These are phyloP conservation scores for Diarsia mendica DNA, from an alignment of 2,888 invertebrate species.

Conservation along the genomic window DNA sequence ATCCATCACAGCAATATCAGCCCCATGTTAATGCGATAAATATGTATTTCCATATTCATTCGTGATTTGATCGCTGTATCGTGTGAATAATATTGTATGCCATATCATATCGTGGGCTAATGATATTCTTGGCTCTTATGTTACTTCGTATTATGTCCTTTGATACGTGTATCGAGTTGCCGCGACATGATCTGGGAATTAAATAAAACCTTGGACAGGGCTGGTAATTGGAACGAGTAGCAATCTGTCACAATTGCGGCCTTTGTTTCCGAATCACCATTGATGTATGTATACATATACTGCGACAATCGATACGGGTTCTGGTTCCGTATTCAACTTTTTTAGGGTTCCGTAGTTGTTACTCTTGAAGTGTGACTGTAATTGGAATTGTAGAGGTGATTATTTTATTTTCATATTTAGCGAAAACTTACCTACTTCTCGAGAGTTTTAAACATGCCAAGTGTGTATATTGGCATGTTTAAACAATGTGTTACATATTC, in stretches of 20 bases:
- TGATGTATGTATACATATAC: conserved; percentile 31
- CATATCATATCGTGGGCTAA: conserved; percentile 28
- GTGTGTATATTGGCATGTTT: background rate
- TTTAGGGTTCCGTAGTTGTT: conserved; percentile 5
- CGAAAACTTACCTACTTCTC: background rate
- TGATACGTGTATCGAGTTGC: conserved; percentile 55
- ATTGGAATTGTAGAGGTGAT: background rate
- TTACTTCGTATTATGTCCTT: conserved; percentile 35
- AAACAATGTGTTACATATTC: conserved; percentile 8
- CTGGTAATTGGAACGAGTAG: conserved; percentile 56
- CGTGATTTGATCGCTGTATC: conserved; percentile 22
- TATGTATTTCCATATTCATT: conserved; percentile 40
- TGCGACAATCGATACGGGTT: conserved; percentile 46
- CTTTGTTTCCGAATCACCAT: conserved; percentile 52
- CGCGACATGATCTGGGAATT: conserved; percentile 52
- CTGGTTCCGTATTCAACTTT: conserved; percentile 44
- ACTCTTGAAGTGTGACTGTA: background rate
- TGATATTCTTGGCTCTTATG: conserved; percentile 41
- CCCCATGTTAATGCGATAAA: conserved; percentile 22
- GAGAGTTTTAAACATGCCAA: conserved; percentile 2
- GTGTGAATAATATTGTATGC: conserved; percentile 37
- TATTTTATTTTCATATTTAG: background rate
- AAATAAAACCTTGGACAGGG: conserved; percentile 57
- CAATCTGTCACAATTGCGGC: conserved; percentile 59
- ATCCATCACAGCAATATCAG: conserved; percentile 29